phyloP scores from a whole-genome alignment of 1,140 invertebrate species.

The Trissolcus basalis region DNA sequence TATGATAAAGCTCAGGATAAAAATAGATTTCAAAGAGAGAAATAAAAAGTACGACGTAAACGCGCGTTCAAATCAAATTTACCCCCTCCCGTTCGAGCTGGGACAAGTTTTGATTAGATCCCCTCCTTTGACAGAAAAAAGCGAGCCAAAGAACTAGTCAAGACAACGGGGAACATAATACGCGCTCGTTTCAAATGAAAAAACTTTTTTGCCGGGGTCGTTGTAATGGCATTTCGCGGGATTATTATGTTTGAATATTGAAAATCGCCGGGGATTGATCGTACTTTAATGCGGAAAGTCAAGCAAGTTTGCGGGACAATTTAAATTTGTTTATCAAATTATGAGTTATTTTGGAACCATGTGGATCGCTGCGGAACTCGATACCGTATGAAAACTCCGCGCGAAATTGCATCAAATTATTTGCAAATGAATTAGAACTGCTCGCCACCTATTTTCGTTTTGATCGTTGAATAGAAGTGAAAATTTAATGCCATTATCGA shows the following conservation, averaged over 20 bases:
- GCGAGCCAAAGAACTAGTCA: neutral
- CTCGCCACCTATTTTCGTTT: neutral
- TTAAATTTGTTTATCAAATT: conserved; percentile 2
- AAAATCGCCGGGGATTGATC: neutral
- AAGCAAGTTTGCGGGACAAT: neutral
- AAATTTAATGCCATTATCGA: too few species aligned
- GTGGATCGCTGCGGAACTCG: too few species aligned
- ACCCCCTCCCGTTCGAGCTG: too few species aligned
- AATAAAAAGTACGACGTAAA: too few species aligned
- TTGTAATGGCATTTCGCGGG: neutral
- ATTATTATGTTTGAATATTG: neutral
- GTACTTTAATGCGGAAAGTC: neutral
- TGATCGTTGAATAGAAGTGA: too few species aligned
- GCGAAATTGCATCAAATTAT: too few species aligned
- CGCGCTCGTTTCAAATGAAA: neutral
- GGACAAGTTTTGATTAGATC: neutral
- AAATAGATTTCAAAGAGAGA: too few species aligned
- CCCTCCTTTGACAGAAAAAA: too few species aligned
- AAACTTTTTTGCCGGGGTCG: conserved; percentile 1
- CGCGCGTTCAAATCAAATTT: too few species aligned
- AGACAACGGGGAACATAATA: neutral
- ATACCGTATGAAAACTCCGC: too few species aligned
- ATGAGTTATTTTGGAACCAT: neutral
- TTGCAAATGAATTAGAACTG: too few species aligned
- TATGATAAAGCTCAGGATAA: too few species aligned